These are phyloP conservation scores for Ophion ellenae DNA, from an alignment of 2,888 invertebrate genomes.

Conservation along the genomic window DNA sequence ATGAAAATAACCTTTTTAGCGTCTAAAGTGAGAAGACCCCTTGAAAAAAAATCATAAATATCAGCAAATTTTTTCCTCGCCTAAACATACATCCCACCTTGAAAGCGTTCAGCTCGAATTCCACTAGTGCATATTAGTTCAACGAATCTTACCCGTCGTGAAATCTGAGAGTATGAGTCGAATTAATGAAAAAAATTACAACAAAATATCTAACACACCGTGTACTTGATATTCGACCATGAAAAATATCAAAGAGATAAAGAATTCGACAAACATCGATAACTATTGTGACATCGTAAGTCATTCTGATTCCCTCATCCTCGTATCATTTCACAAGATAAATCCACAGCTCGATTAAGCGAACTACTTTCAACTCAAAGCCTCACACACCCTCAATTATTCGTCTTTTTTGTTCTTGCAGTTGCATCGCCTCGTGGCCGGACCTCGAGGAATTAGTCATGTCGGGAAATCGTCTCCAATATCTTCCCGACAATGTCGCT, in stretches of 20 bases:
- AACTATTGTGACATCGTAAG: constrained; percentile 22
- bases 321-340: not conserved
- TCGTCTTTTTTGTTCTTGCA: constrained; percentile 68
- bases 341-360: not conserved
- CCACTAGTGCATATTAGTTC: no score
- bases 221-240: not conserved
- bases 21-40: no score
- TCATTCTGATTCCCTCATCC: not conserved
- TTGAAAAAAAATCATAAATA: no score
- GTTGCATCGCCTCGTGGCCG: constrained; percentile 90
- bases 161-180: not conserved
- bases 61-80: no score
- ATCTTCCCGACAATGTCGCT: constrained; percentile 91
- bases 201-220: not conserved
- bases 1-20: no score
- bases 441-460: constrained; percentile 92
- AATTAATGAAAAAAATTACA: not conserved
- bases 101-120: no score
- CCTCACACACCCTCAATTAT: not conserved
- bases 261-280: constrained; percentile 16
- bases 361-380: not conserved
- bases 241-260: constrained; percentile 15
- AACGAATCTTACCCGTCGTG: no score
- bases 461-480: constrained; percentile 92
- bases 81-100: no score